Evolutionary conservation across 2,113 vertebrate genomes (phyloP), one percentile per base, ranked within the genome.

Genomic region (Lepisosteus osseus): DNA sequence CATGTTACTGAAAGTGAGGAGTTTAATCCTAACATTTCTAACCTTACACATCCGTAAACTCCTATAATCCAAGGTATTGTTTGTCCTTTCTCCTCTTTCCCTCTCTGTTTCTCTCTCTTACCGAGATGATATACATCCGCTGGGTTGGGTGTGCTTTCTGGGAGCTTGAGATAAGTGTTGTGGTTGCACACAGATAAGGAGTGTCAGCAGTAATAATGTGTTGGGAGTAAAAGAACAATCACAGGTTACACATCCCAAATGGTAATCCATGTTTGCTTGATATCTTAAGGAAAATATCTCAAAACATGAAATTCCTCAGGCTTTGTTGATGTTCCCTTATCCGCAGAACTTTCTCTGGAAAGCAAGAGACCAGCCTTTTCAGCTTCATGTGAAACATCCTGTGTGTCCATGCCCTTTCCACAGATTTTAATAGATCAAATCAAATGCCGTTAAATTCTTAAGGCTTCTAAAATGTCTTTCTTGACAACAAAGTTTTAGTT

Each of bases 211-310:
- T 51, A 9, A 73, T 4, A 15, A 74, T 78, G 69, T 42, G 54
- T 6, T 7, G 76, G 69, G 65, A 56, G 54, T 69, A 64, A 66
- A 44, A 14, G 67, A 76, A 83, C 83, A 84, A 79, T 78, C 85
- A 76, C n/a, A 12, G 66, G 79, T 74, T 76, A 81, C 76, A 78
- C 65, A 67, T 73, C 83, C 80, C 84, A 84, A 83, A 86, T 86
- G 82, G 76, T 82, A 66, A 65, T 72, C 73, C 78, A 80, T 76
- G 79, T 9, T 72, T 55, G n/a, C 61, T 75, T 71, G 74, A 80
- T 81, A 80, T 83, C 79, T 80, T 88, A 84, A 88, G 74, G 78
- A 81, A 78, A 76, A 77, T 73, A 6, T 3, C 45, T 76, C 72
- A 79, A 77, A 79, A 69, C 40, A 8, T 73, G 69, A 75, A 69